A percentile compares a stretch with the other conserved stretches of the same genome.
Evolutionary conservation across 2,113 vertebrate genomes (phyloP).

Genomic region (Bos javanicus): DNA sequence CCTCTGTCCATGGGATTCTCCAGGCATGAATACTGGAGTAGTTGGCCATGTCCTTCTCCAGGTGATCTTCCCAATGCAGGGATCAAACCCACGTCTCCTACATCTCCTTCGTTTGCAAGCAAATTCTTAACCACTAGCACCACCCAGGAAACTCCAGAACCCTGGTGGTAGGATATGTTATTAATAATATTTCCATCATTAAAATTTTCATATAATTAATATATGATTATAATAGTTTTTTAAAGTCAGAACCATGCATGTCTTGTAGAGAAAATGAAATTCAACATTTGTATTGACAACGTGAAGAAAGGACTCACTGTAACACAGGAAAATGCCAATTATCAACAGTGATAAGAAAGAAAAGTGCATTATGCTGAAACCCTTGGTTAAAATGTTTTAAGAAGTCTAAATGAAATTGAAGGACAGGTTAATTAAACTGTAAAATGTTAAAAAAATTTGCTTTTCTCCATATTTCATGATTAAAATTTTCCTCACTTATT

Average conservation of each 20-base stretch:
- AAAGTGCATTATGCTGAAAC: background rate
- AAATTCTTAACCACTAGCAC: too few species aligned
- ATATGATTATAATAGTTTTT: background rate
- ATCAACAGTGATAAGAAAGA: background rate
- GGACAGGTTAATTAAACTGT: background rate
- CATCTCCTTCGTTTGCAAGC: background rate
- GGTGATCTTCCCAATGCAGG: background rate
- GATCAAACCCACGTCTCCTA: background rate
- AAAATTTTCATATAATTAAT: background rate
- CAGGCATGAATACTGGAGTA: background rate
- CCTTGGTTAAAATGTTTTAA: background rate
- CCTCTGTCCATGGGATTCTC: background rate
- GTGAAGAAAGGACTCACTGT: background rate
- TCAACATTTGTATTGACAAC: background rate
- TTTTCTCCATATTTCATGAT: background rate
- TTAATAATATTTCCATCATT: background rate
- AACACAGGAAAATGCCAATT: background rate
- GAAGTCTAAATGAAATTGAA: background rate
- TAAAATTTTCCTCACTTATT: background rate
- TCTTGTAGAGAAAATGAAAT: background rate
- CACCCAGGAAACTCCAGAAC: too few species aligned
- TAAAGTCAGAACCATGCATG: background rate
- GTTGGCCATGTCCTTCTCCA: background rate
- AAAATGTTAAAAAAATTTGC: background rate
- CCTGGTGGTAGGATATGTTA: background rate